Evolutionary conservation across 2,113 vertebrate species (phyloP).

Genomic region (Rissa tridactyla): DNA sequence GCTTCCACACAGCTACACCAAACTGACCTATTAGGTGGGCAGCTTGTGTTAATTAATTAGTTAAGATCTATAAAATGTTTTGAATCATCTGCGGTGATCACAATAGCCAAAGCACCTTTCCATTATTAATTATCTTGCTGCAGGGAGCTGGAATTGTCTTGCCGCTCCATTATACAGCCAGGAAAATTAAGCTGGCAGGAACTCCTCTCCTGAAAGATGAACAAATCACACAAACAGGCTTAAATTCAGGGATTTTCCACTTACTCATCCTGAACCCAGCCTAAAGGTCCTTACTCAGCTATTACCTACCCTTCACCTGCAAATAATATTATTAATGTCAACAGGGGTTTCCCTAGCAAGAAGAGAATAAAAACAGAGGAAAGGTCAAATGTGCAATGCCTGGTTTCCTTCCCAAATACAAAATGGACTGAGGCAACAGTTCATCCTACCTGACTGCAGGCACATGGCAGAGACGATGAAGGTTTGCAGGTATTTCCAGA

Average conservation of each 20-base stretch:
- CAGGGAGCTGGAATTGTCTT: background rate
- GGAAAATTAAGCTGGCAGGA: background rate
- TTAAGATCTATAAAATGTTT: background rate
- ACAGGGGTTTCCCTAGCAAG: slow-evolving; percentile 3
- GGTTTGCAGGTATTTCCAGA: background rate
- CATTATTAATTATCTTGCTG: background rate
- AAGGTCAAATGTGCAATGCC: background rate
- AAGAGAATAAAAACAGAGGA: background rate
- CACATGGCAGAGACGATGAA: background rate
- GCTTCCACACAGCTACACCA: background rate
- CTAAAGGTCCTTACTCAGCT: slow-evolving; percentile 26
- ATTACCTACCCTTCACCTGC: background rate
- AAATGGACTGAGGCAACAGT: background rate
- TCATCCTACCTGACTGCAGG: background rate
- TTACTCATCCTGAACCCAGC: slow-evolving; percentile 9
- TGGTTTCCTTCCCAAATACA: background rate
- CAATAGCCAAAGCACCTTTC: background rate
- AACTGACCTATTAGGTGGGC: background rate
- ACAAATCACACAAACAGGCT: background rate
- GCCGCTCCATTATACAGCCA: background rate
- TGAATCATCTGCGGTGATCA: background rate
- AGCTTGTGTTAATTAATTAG: background rate
- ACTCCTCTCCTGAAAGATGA: background rate
- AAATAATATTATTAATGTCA: background rate
- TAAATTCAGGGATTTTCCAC: slow-evolving; percentile 46